Evolutionary conservation across 2,113 vertebrate genomes (phyloP).

Genomic region (Orthochromis malagaraziensis): DNA sequence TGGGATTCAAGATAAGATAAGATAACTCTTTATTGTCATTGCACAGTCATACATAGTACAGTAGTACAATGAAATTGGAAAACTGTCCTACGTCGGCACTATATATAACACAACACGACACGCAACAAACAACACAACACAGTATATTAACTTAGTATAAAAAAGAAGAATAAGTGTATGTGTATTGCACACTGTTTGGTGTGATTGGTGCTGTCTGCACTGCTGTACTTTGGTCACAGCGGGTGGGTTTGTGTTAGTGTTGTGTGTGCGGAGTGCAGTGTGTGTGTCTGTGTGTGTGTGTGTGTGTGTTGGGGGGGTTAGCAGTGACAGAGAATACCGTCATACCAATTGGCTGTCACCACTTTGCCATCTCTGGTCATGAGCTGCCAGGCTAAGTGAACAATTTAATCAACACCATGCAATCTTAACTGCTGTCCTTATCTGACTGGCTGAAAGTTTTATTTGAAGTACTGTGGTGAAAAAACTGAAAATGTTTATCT

Average conservation of each 20-base stretch:
- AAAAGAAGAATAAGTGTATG: too few species aligned
- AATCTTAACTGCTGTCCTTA: conserved; percentile 16
- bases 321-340: background rate
- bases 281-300: background rate
- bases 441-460: background rate
- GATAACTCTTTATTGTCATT: too few species aligned
- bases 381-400: conserved; percentile 50
- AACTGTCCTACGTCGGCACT: too few species aligned
- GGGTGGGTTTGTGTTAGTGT: background rate
- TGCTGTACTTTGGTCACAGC: conserved; percentile 30
- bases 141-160: too few species aligned
- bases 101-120: too few species aligned
- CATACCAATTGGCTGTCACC: conserved; percentile 61
- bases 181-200: too few species aligned
- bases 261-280: background rate
- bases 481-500: background rate
- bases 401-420: conserved; percentile 58
- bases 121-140: too few species aligned
- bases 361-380: conserved; percentile 48
- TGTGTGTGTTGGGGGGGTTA: background rate
- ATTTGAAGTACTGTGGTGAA: background rate
- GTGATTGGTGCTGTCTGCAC: background rate
- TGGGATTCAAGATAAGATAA: conserved; percentile 2
- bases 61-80: too few species aligned
- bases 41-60: too few species aligned